Evolutionary conservation across 2,113 vertebrate genomes (phyloP), one percentile per base, ranked within the genome.

Genomic region (Ageneiosus marmoratus): DNA sequence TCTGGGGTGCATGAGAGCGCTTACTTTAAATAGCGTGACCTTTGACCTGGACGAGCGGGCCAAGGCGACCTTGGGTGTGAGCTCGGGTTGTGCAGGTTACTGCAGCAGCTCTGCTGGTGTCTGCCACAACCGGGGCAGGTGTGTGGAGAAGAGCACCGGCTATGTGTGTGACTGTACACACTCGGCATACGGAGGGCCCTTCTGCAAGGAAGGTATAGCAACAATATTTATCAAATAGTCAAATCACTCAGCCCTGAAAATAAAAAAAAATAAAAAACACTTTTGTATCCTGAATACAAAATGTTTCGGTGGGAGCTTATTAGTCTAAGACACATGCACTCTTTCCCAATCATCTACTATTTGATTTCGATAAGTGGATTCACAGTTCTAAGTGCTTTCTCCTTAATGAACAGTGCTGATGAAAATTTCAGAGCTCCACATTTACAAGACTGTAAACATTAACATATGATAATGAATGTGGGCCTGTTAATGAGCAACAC

Each of bases 1-100:
- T 88, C 88, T 98, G 77, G 98, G 97, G 80, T 99, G 97, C 78
- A 94, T 99, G 83, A 91, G 98, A n/a, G 95, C 96, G 8, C 91
- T 99, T 62, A 93, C 90, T 20, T 81, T 98, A 89, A 98, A 98
- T 53, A 96, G 98, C 0, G 91, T 92, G 70, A 94, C 90, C 79
- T 89, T 98, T 7, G 96, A 99, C 87, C 94, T 99, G 58, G 97
- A 99, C 79, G 97, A 99, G 82, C 88, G 95, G 74, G 97, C 97
- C 37, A 96, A 93, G 89, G 91, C 95, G 89, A 97, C 96, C 0
- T 91, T 96, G 0, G 97, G 97, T 48, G 97, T 99, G 86, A 96
- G 95, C 86, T 93, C 96, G 0, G 96, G 97, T 0, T 99, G 98
- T 48, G 96, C 96, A 0, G 98, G 98, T 0, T 96, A 99, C 87